Base-by-base conservation (phyloP, 2,888 invertebrate species). In the Cheilosia vulpina region DNA sequence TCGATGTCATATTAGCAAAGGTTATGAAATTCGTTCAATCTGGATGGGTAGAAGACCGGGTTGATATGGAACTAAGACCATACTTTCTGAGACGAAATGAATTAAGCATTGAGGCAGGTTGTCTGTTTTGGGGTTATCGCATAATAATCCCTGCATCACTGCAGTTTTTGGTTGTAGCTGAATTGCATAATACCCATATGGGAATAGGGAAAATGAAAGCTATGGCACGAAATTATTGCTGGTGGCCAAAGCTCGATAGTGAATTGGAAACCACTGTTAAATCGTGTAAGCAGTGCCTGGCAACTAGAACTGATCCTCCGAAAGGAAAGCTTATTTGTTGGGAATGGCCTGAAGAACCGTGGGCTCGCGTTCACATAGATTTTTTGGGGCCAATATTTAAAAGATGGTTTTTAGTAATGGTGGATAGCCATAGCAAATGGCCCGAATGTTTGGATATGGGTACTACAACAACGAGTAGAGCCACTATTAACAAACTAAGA, bases 361-460 rank as follows among this genome's bases (percentile, higher is more conserved):
- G 83, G 82, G 21, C 78, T 53, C 80, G 87, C 50, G 68, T 88
- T n/a, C 88, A 84, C 53, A 58, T 84, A 34, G 87, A 87, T 57
- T 81, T 77, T 17, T 57, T 57, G 1, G 83, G 66, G 7, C 55
- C 82, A 47, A 68, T 21, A 21, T 21, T 50, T 15, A 65, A 75
- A 2, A 62, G 73, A 13, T 73, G 62, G 71, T 84, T 72, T 52
- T 50, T 85, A 24, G 72, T 87, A 17, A 43, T 89, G n/a, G 72
- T 88, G 6, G 87, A 88, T 24, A 88, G 88, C 52, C 87, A 88
- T 62, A 88, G 87, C 53, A 88, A 87, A 47, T 21, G 21, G 21
- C 21, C 21, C 21, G 21, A 21, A 21, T 21, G 21, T 21, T 21
- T 77, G 13, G 68, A 80, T n/a, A 87, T 87, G 87, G 87, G 83